These are phyloP conservation scores for Rhamnusium bicolor DNA, from an alignment of 2,888 invertebrate species.

Conservation along the genomic window DNA sequence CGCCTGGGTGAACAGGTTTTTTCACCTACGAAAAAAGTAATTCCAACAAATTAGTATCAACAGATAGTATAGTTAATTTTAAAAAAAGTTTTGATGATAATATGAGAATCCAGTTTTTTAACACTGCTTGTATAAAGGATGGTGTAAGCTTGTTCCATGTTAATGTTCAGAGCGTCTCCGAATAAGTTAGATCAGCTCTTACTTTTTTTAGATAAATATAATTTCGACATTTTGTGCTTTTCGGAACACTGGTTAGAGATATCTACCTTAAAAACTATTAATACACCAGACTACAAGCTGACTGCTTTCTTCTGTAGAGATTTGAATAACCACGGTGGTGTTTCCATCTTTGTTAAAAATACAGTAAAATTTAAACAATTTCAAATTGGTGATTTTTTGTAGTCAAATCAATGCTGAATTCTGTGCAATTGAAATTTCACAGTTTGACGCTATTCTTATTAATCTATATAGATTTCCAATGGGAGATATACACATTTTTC, in stretches of 20 bases:
- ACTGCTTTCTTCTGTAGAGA: too few relatives aligned
- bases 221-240: conserved; percentile 11
- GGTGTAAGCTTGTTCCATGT: conserved; percentile 8
- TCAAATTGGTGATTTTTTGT: too few relatives aligned
- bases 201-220: conserved; percentile 14
- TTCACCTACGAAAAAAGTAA: not conserved
- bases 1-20: not conserved
- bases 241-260: not conserved
- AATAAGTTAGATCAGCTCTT: conserved; percentile 4
- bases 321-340: too few relatives aligned
- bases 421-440: too few relatives aligned
- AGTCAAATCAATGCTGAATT: too few relatives aligned
- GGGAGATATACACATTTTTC: too few relatives aligned
- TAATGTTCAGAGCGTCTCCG: conserved; percentile 3
- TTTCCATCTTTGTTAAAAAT: too few relatives aligned
- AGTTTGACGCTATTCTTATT: too few relatives aligned
- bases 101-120: not conserved
- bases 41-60: not conserved
- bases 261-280: too few relatives aligned
- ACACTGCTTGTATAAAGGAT: not conserved
- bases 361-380: too few relatives aligned
- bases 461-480: too few relatives aligned
- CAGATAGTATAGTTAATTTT: not conserved
- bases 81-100: not conserved
- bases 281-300: too few relatives aligned